Percentiles rank a stretch among this genome's conserved stretches.
Evolutionary conservation across 2,797 vertebrate genomes (phyloP).

Genomic region (Clamator glandarius): DNA sequence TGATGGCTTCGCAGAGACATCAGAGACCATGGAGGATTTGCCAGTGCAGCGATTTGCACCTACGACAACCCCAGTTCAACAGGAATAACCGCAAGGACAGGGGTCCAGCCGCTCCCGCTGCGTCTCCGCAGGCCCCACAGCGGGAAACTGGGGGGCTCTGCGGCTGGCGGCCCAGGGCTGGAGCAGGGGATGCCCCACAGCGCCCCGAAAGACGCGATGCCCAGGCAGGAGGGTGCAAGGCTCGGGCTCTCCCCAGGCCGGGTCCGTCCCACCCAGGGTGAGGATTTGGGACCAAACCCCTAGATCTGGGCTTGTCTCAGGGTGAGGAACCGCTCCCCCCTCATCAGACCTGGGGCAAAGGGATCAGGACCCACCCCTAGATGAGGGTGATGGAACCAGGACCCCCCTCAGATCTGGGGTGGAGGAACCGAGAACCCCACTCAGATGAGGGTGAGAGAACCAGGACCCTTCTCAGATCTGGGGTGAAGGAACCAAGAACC

Average conservation of each 20-base stretch:
- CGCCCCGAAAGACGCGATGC: background rate
- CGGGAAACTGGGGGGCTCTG: too few relatives aligned
- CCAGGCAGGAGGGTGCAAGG: rapidly evolving
- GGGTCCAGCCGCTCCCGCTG: background rate
- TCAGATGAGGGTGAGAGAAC: too few relatives aligned
- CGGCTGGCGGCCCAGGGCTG: background rate
- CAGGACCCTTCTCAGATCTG: too few relatives aligned
- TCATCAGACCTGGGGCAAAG: background rate
- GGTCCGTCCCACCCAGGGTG: background rate
- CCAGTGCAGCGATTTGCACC: background rate
- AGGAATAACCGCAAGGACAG: background rate
- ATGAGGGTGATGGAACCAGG: too few relatives aligned
- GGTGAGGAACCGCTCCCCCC: background rate
- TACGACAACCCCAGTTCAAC: background rate
- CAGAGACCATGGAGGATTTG: background rate
- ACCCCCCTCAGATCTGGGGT: too few relatives aligned
- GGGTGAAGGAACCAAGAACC: too few relatives aligned
- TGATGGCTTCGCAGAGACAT: slow-evolving; percentile 18
- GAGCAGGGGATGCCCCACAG: background rate
- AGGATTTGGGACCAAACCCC: too few relatives aligned
- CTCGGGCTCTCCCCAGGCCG: rapidly evolving
- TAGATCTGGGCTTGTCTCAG: too few relatives aligned
- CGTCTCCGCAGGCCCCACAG: background rate
- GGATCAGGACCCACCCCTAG: too few relatives aligned
- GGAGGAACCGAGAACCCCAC: too few relatives aligned